These are phyloP conservation scores for Caenorhabditis inopinata DNA, from an alignment of 1,140 invertebrate species.

Conservation along the genomic window DNA sequence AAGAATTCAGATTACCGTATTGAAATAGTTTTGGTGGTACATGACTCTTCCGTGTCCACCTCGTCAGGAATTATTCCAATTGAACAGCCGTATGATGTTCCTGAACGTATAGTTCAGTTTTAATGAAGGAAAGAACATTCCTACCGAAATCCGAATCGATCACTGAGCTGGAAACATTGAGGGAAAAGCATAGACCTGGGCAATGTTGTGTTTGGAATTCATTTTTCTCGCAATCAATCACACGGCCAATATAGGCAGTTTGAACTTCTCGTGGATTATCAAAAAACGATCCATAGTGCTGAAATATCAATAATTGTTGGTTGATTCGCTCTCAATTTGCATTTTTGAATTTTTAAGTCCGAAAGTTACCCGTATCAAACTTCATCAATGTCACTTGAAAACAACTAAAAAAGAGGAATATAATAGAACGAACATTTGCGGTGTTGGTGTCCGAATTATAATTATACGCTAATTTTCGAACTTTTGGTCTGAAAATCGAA, in stretches of 20 bases:
- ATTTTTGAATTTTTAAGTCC: too few species aligned
- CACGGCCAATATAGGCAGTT: not conserved
- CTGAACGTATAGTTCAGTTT: not conserved
- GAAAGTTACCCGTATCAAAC: too few species aligned
- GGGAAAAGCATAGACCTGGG: not conserved
- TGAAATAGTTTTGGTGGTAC: not conserved
- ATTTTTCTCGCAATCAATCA: slow-evolving; percentile 4
- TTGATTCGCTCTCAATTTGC: too few species aligned
- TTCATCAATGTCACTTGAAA: too few species aligned
- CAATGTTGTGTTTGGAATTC: slow-evolving; percentile 16
- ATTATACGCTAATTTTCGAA: too few species aligned
- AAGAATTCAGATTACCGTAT: not conserved
- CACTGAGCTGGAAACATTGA: not conserved
- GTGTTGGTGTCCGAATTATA: too few species aligned
- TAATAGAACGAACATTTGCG: too few species aligned
- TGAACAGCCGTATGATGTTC: not conserved
- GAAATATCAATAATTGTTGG: not conserved
- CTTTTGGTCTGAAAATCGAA: too few species aligned
- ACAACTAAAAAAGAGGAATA: too few species aligned
- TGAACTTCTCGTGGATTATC: slow-evolving; percentile 17
- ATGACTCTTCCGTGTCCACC: not conserved
- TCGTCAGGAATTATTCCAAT: slow-evolving; percentile 9
- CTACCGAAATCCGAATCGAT: slow-evolving; percentile 19
- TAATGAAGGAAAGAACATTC: not conserved
- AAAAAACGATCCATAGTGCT: slow-evolving; percentile 17